A percentile compares a stretch with the other conserved stretches of the same genome.
phyloP scores from a whole-genome alignment of 1,140 invertebrate genomes.

The Luehdorfia chinensis region DNA sequence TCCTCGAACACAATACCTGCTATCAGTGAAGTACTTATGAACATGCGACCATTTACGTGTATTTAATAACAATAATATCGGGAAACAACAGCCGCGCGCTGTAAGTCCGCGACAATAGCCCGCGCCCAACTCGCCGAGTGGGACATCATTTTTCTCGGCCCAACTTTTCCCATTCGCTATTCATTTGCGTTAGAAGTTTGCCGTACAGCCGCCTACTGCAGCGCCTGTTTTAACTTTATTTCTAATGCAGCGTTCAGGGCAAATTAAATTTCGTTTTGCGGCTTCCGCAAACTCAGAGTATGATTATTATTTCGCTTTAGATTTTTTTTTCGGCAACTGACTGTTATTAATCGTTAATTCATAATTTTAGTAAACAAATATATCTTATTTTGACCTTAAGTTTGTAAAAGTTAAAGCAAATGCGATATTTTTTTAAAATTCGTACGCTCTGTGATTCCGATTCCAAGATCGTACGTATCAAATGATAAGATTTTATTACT shows the following conservation, averaged over 20 bases:
- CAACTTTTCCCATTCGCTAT: conserved; percentile 76
- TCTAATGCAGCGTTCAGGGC: conserved; percentile 75
- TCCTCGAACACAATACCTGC: conserved; percentile 11
- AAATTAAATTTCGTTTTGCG: conserved; percentile 77
- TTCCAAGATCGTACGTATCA: too few relatives aligned
- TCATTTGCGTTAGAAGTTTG: conserved; percentile 76
- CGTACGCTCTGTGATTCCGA: too few relatives aligned
- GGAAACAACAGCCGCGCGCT: conserved; percentile 25
- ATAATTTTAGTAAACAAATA: too few relatives aligned
- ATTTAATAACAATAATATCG: conserved; percentile 58
- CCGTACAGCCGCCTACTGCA: conserved; percentile 64
- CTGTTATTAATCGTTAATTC: too few relatives aligned
- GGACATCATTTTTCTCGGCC: conserved; percentile 72
- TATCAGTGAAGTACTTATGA: conserved; percentile 26
- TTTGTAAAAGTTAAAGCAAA: too few relatives aligned
- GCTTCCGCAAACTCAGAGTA: conserved; percentile 67
- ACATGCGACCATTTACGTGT: conserved; percentile 35
- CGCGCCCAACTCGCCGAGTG: conserved; percentile 43
- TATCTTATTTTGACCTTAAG: too few relatives aligned
- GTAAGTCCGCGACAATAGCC: conserved; percentile 43
- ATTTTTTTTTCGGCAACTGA: conserved; percentile 40
- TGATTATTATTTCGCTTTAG: conserved; percentile 66
- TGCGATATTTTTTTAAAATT: too few relatives aligned
- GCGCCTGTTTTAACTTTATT: conserved; percentile 76
- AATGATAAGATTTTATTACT: too few relatives aligned